These are phyloP conservation scores for Prinia subflava DNA, from an alignment of 2,113 vertebrate genomes.

Conservation along the genomic window DNA sequence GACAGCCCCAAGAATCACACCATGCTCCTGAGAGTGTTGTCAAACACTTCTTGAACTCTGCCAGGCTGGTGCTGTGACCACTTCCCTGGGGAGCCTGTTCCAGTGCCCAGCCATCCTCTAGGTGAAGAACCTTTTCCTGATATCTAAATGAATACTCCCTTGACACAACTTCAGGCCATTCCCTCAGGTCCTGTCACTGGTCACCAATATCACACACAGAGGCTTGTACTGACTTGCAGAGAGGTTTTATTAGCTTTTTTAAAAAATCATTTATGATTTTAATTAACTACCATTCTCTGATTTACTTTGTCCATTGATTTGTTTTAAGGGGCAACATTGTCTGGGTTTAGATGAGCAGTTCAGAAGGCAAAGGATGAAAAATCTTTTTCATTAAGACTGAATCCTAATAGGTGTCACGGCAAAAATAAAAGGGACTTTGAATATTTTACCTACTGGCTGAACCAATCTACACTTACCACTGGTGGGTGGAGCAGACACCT, in stretches of 20 bases:
- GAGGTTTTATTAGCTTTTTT: background rate
- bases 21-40: background rate
- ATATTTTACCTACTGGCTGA: background rate
- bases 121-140: background rate
- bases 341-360: background rate
- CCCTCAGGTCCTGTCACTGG: background rate
- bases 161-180: background rate
- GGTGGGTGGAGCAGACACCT: background rate
- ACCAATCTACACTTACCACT: background rate
- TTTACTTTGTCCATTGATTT: background rate
- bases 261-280: background rate
- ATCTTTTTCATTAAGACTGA: background rate
- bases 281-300: background rate
- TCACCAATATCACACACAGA: background rate
- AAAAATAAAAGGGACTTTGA: background rate
- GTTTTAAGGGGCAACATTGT: background rate
- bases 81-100: background rate
- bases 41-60: background rate
- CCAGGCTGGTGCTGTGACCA: background rate
- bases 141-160: background rate
- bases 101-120: background rate
- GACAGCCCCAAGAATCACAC: background rate
- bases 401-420: background rate
- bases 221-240: background rate
- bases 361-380: background rate